Conservation (phyloP, 2,888 invertebrate species). For the Tinea pellionella region DNA sequence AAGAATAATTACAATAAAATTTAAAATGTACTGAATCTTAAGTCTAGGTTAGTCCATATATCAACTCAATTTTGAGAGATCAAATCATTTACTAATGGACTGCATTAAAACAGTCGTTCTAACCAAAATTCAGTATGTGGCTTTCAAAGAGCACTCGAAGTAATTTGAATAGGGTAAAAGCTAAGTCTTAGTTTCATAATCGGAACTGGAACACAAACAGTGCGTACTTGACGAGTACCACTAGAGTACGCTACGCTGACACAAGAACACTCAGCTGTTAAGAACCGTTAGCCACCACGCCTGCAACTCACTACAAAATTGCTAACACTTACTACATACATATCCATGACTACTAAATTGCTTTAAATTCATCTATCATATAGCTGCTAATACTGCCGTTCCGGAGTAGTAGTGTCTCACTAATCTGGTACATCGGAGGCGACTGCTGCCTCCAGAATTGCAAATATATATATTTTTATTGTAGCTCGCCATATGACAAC, state of each 20-base stretch:
- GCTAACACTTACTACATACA: background rate
- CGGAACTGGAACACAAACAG: constrained; percentile 6
- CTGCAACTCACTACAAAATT: background rate
- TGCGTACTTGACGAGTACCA: background rate
- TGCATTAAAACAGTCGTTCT: background rate
- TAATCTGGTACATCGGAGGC: too few species aligned
- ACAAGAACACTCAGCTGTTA: background rate
- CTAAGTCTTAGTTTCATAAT: constrained; percentile 7
- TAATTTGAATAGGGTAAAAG: constrained; percentile 9
- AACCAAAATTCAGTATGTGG: background rate
- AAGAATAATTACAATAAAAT: too few species aligned
- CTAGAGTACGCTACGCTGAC: background rate
- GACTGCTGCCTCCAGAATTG: too few species aligned
- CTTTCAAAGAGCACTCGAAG: background rate
- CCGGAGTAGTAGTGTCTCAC: too few species aligned
- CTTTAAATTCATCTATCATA: too few species aligned
- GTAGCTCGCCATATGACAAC: too few species aligned
- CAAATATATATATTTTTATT: too few species aligned
- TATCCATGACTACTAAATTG: too few species aligned
- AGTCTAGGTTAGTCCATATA: too few species aligned
- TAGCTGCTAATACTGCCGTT: too few species aligned
- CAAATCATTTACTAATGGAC: background rate
- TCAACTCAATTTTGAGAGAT: background rate
- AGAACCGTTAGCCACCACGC: constrained; percentile 10
- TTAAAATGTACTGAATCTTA: too few species aligned